Evolutionary conservation across 2,888 invertebrate species (phyloP).

Genomic region (Drosophila mulleri): DNA sequence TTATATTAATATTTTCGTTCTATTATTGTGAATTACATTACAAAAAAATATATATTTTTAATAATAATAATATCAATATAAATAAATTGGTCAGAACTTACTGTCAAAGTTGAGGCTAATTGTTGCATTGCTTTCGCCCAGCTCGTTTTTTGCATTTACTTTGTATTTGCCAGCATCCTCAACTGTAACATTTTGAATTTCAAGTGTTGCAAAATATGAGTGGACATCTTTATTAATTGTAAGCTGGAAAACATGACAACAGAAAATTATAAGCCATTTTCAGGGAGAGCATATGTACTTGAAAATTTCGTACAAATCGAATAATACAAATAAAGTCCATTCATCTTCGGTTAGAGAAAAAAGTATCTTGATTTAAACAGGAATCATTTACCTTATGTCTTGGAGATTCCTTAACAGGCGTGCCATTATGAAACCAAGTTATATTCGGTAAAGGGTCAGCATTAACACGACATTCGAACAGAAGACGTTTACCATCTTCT

Average conservation of each 20-base stretch:
- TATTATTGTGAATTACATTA: too few relatives aligned
- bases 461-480: conserved; percentile 97
- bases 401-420: conserved; percentile 91
- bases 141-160: conserved; percentile 98
- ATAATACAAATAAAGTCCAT: too few relatives aligned
- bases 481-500: conserved; percentile 96
- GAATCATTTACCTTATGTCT: conserved; percentile 91
- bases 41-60: too few relatives aligned
- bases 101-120: conserved; percentile 99
- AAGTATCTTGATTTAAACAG: neutral
- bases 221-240: conserved; percentile 96
- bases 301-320: too few relatives aligned
- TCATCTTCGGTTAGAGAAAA: neutral
- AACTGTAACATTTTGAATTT: conserved; percentile 97
- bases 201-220: conserved; percentile 96
- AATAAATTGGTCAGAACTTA: conserved; percentile 88
- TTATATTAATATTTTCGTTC: too few relatives aligned
- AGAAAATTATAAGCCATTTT: too few relatives aligned
- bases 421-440: conserved; percentile 95
- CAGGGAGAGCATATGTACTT: too few relatives aligned
- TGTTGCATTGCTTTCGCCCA: conserved; percentile 98
- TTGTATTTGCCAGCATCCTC: conserved; percentile 99
- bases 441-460: conserved; percentile 96
- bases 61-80: neutral
- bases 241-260: conserved; percentile 86